Base-by-base conservation (phyloP, 1,140 invertebrate species). In the Penaeus indicus region DNA sequence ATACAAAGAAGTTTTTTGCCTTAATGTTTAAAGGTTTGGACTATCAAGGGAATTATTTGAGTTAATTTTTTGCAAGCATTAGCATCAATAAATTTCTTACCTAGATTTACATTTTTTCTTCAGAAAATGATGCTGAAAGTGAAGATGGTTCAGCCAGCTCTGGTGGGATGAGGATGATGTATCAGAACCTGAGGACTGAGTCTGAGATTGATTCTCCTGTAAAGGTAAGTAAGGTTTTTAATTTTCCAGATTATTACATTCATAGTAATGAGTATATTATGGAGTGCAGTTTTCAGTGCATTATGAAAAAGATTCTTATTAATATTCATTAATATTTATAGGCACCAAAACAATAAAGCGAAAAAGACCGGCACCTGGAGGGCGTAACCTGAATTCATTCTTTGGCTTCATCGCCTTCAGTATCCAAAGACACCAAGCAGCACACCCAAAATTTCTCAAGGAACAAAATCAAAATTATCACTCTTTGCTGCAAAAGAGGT, bases 381-480 rank as follows among this genome's bases (percentile, higher is more conserved):
- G 27, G 16, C 42, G 69, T 64, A 83, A 78, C 47, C 25, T 84
- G 27, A 78, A 84, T 27, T 77, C 78, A 11, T 84, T n/a, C 81
- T 18, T 21, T 77, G 42, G 22, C 21, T 0, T 80, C 86, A 2
- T 82, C 90, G 13, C 89, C 89, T 19, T 86, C 75, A 38, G 75
- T 64, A 25, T 62, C 86, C 19, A 84, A n/a, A 81, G 61, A 72
- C 82, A 67, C 78, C 85, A 64, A 27, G 84, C 22, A 61, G 54
- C 3, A 86, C 84, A 38, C 84, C 90, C 18, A 91, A 90, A 67
- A 90, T 90, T 21, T 92, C 92, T 27, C 90, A 91, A 19, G 91
- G 91, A 21, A 93, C 93, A 7, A 94, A 93, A 86, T 92, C 92
- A 5, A 93, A 92, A 84, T 90, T 94, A 69, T 91, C 93, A 8